These are phyloP conservation scores for Urocynchramus pylzowi DNA, from an alignment of 2,113 vertebrate species.

Conservation along the genomic window DNA sequence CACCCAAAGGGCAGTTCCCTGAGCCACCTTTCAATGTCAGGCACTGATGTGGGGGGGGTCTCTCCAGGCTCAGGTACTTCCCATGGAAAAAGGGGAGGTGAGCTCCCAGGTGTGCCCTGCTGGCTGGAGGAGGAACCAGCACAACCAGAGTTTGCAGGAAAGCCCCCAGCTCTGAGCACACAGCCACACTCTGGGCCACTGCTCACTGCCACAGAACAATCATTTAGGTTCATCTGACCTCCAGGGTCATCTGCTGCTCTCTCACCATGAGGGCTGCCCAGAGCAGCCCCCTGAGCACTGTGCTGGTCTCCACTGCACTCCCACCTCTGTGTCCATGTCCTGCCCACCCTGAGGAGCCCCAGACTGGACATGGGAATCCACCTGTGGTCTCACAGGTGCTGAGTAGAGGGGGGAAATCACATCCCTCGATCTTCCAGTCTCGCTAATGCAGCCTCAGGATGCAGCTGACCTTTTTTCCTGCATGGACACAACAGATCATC, in stretches of 20 bases:
- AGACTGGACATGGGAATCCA: background rate
- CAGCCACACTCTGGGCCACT: background rate
- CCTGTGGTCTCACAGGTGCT: background rate
- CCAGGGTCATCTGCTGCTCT: background rate
- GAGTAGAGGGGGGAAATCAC: background rate
- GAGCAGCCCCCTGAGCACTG: background rate
- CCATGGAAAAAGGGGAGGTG: background rate
- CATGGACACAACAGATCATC: background rate
- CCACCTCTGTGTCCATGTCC: background rate
- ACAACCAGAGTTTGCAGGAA: background rate
- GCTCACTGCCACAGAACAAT: background rate
- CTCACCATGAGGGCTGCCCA: background rate
- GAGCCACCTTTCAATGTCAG: background rate
- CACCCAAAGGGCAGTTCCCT: background rate
- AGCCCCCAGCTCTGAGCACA: background rate
- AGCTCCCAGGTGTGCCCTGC: background rate
- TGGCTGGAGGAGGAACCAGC: background rate
- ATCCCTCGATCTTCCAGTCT: background rate
- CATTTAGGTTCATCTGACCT: rapidly evolving
- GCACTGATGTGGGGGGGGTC: too few species aligned
- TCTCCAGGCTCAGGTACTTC: background rate
- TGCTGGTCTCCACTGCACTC: background rate
- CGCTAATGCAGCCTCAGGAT: background rate
- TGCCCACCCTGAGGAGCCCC: background rate
- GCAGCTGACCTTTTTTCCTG: background rate